Conservation (phyloP, 2,888 invertebrate genomes). For the Microdon myrmicae region DNA sequence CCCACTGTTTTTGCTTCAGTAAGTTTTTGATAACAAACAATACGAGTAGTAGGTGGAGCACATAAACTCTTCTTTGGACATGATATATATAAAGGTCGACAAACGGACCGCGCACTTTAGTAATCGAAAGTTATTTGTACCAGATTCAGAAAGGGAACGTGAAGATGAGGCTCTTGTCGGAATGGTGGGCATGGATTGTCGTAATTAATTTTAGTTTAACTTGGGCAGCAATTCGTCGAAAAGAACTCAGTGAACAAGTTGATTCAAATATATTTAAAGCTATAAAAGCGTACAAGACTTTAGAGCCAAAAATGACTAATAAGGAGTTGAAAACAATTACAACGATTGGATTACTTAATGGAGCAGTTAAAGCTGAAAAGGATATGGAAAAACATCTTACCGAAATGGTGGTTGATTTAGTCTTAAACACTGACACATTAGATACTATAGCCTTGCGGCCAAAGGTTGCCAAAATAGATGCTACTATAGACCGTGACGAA, state of each 20-base stretch:
- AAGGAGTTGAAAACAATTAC: conserved; percentile 60
- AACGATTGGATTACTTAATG: conserved; percentile 62
- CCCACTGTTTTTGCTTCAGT: no score
- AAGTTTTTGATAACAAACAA: no score
- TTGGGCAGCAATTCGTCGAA: conserved; percentile 29
- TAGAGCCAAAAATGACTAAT: conserved; percentile 58
- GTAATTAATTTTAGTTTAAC: no score
- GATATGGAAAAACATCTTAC: conserved; percentile 61
- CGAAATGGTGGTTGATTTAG: conserved; percentile 57
- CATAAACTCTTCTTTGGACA: no score
- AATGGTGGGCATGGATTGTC: no score
- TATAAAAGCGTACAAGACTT: conserved; percentile 58
- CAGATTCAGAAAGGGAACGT: no score
- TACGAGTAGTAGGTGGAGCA: no score
- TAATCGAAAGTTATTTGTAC: no score
- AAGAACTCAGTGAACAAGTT: conserved; percentile 50
- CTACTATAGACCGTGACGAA: conserved; percentile 60
- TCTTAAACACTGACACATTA: conserved; percentile 56
- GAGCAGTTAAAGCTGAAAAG: conserved; percentile 61
- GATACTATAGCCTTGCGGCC: conserved; percentile 54
- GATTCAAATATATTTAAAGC: conserved; percentile 60
- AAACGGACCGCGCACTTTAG: no score
- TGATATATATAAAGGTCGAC: no score
- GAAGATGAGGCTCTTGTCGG: no score
- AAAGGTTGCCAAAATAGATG: conserved; percentile 60